Evolutionary conservation across 1,140 invertebrate genomes (phyloP).

Genomic region (Psilanteris sp.): DNA sequence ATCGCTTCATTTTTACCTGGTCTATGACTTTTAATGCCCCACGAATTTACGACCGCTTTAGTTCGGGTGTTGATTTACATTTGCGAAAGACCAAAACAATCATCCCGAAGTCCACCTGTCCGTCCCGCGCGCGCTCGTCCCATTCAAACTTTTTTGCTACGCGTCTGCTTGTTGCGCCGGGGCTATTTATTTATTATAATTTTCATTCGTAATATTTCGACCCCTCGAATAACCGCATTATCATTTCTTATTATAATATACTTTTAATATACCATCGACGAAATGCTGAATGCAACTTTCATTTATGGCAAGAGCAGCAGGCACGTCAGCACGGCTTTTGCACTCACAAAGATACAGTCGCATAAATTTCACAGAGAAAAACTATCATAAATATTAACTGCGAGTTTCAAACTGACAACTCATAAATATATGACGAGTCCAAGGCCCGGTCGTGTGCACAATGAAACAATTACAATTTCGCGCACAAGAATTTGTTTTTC

Average conservation of each 20-base stretch:
- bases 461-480: slow-evolving; percentile 63
- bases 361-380: slow-evolving; percentile 66
- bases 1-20: too few species aligned
- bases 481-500: slow-evolving; percentile 14
- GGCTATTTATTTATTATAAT: too few species aligned
- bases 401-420: slow-evolving; percentile 62
- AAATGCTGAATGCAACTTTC: slow-evolving; percentile 46
- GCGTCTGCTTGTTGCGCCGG: too few species aligned
- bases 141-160: too few species aligned
- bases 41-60: too few species aligned
- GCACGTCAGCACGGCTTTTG: slow-evolving; percentile 63
- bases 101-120: too few species aligned
- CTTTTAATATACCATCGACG: slow-evolving; percentile 59
- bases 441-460: slow-evolving; percentile 35
- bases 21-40: too few species aligned
- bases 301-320: slow-evolving; percentile 48
- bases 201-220: too few species aligned
- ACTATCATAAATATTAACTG: slow-evolving; percentile 68
- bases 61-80: too few species aligned
- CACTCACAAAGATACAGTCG: slow-evolving; percentile 64
- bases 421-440: slow-evolving; percentile 63
- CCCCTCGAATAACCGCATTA: slow-evolving; percentile 2
- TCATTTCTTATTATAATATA: slow-evolving; percentile 14
- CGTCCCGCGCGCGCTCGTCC: too few species aligned
- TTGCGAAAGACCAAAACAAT: too few species aligned